phyloP scores from a whole-genome alignment of 2,888 invertebrate species.

The Drosophila glabriapex region DNA sequence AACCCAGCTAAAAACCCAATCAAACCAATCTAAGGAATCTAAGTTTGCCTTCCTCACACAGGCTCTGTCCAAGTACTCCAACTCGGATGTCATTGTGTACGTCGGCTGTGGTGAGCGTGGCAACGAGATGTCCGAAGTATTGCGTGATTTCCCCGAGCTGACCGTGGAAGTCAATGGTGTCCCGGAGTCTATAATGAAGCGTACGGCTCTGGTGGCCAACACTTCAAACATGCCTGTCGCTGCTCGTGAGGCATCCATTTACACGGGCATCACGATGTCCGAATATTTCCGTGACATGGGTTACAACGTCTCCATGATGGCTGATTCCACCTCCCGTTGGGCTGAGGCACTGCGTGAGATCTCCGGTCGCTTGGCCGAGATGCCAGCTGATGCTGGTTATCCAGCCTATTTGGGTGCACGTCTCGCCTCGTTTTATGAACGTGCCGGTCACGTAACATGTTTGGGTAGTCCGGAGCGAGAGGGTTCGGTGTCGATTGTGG shows the following conservation, averaged over 20 bases:
- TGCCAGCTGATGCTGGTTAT: slow-evolving; percentile 99
- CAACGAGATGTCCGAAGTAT: slow-evolving; percentile 99
- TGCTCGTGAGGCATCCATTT: slow-evolving; percentile 99
- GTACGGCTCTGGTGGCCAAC: slow-evolving; percentile 99
- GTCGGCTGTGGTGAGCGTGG: slow-evolving; percentile 99
- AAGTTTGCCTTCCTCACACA: slow-evolving; percentile 82
- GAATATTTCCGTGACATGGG: slow-evolving; percentile 99
- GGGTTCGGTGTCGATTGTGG: slow-evolving; percentile 99
- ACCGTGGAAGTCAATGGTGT: slow-evolving; percentile 98
- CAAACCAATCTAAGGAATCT: not conserved
- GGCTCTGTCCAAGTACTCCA: slow-evolving; percentile 99
- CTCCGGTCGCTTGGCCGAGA: slow-evolving; percentile 99
- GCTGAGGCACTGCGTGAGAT: slow-evolving; percentile 99
- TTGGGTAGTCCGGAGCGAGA: slow-evolving; percentile 98
- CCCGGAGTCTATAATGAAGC: slow-evolving; percentile 99
- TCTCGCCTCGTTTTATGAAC: slow-evolving; percentile 99
- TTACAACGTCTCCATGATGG: slow-evolving; percentile 99
- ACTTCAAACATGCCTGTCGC: slow-evolving; percentile 99
- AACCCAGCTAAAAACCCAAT: not conserved
- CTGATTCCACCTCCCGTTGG: slow-evolving; percentile 99
- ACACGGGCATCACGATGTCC: slow-evolving; percentile 99
- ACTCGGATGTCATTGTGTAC: slow-evolving; percentile 99
- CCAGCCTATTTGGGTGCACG: slow-evolving; percentile 99
- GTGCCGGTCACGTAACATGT: slow-evolving; percentile 98
- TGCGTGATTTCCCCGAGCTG: slow-evolving; percentile 99